phyloP scores from a whole-genome alignment of 2,113 vertebrate genomes.

The Thamnophis sirtalis region DNA sequence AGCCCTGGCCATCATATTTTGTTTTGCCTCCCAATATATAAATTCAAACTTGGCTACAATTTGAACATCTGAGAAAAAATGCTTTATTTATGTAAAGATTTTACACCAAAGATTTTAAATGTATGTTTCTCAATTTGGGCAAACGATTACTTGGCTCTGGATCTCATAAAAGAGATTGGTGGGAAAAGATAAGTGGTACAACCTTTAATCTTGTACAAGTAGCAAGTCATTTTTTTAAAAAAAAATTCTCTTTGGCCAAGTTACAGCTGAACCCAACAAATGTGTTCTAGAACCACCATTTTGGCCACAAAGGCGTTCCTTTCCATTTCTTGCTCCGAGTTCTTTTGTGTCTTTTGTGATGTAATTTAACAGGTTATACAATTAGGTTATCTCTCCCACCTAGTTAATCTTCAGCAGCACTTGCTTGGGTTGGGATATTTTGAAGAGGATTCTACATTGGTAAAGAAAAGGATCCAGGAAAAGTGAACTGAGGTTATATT shows the following conservation, averaged over 20 bases:
- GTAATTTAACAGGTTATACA: not conserved
- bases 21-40: constrained; percentile 46
- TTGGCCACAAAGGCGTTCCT: not conserved
- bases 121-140: constrained; percentile 1
- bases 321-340: constrained; percentile 1
- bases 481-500: constrained; percentile 18
- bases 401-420: constrained; percentile 5
- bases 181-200: not conserved
- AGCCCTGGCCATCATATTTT: constrained; percentile 38
- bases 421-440: not conserved
- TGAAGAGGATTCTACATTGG: constrained; percentile 15
- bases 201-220: not conserved
- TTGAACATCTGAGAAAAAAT: constrained; percentile 45
- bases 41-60: constrained; percentile 48
- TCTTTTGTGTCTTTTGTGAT: constrained; percentile 11
- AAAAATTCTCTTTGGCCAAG: not conserved
- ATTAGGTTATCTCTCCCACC: not conserved
- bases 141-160: not conserved
- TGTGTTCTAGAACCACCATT: constrained; percentile 20
- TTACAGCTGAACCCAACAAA: constrained; percentile 15
- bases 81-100: constrained; percentile 46
- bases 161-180: not conserved
- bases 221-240: not conserved
- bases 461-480: constrained; percentile 12
- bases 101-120: constrained; percentile 55